Conservation (phyloP, 1,140 invertebrate genomes). For the Stegodyphus dumicola region DNA sequence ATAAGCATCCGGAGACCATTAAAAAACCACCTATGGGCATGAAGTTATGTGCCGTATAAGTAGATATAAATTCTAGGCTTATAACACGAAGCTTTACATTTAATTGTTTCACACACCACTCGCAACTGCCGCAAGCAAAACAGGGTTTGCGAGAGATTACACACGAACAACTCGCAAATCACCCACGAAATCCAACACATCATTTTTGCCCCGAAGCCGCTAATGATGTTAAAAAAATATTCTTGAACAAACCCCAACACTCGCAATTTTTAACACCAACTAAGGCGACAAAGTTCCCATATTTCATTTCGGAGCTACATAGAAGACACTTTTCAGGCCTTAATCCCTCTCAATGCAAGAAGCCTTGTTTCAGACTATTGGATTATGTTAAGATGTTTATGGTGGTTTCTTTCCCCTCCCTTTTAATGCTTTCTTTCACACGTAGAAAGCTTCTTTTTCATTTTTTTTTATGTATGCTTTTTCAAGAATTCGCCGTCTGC, state of each 20-base stretch:
- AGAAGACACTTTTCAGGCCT: constrained; percentile 23
- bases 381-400: constrained; percentile 57
- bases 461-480: background rate
- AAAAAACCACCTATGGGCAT: no score
- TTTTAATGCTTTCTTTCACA: background rate
- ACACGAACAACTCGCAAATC: no score
- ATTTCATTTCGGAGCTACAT: constrained; percentile 22
- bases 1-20: no score
- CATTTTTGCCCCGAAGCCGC: background rate
- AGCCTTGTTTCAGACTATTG: constrained; percentile 47
- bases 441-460: background rate
- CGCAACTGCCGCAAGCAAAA: no score
- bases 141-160: no score
- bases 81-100: no score
- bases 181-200: constrained; percentile 13
- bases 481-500: no score
- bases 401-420: background rate
- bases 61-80: no score
- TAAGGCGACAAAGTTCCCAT: constrained; percentile 33
- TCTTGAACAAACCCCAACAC: no score
- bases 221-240: background rate
- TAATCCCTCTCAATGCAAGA: constrained; percentile 36
- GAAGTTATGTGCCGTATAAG: no score
- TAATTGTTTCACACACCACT: no score
- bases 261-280: no score